phyloP scores from a whole-genome alignment of 2,797 vertebrate genomes.

The Cirrhinus molitorella region DNA sequence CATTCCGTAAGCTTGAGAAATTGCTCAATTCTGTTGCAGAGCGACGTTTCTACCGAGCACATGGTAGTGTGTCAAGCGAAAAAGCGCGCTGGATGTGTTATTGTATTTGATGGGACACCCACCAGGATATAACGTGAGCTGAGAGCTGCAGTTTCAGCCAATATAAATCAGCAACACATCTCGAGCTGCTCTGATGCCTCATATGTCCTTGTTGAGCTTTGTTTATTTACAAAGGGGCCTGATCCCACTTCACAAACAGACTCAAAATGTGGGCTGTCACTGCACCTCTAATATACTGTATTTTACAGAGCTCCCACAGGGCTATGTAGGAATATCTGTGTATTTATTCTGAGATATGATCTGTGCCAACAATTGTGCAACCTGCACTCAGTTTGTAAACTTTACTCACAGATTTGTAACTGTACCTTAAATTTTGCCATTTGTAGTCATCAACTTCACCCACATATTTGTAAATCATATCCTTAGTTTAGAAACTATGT shows the following conservation, averaged over 20 bases:
- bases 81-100: slow-evolving; percentile 50
- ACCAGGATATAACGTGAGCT: slow-evolving; percentile 48
- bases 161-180: slow-evolving; percentile 52
- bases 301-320: background rate
- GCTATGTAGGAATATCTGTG: background rate
- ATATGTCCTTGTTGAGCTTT: slow-evolving; percentile 44
- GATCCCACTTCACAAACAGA: slow-evolving; percentile 15
- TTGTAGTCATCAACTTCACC: background rate
- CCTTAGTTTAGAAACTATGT: background rate
- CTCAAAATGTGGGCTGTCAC: background rate
- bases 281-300: background rate
- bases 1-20: slow-evolving; percentile 53
- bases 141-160: slow-evolving; percentile 47
- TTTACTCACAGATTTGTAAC: background rate
- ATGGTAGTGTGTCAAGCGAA: slow-evolving; percentile 48
- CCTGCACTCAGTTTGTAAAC: background rate
- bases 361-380: background rate
- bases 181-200: slow-evolving; percentile 33
- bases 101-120: slow-evolving; percentile 52
- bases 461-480: background rate
- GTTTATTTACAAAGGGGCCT: slow-evolving; percentile 26
- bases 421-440: background rate
- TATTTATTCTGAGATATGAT: background rate
- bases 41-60: slow-evolving; percentile 59
- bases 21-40: slow-evolving; percentile 49